A percentile compares a stretch with the other conserved stretches of the same genome.
phyloP scores from a whole-genome alignment of 1,140 invertebrate species.

The Sesamia nonagrioides region DNA sequence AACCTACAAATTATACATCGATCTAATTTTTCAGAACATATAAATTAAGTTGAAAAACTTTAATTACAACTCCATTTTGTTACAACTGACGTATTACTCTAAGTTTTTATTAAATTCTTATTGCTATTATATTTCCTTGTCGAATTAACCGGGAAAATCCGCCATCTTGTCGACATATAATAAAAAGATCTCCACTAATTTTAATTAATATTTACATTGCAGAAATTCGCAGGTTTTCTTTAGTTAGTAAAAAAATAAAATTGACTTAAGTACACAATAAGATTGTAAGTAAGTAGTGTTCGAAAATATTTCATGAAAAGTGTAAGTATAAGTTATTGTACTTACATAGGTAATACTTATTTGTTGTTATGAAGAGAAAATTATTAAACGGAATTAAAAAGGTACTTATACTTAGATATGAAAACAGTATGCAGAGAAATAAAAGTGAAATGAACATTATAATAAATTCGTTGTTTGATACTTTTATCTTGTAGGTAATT shows the following conservation, averaged over 20 bases:
- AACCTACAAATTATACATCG: slow-evolving; percentile 81
- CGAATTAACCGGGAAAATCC: slow-evolving; percentile 19
- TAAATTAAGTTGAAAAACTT: slow-evolving; percentile 80
- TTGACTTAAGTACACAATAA: slow-evolving; percentile 51
- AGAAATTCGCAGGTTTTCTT: slow-evolving; percentile 39
- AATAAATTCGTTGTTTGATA: slow-evolving; percentile 46
- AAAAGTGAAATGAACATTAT: neutral
- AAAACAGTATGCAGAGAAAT: neutral
- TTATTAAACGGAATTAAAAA: neutral
- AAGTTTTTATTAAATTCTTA: slow-evolving; percentile 58
- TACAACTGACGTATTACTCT: slow-evolving; percentile 48
- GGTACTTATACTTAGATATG: neutral
- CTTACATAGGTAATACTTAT: too few species aligned
- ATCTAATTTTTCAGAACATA: slow-evolving; percentile 75
- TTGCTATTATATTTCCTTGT: slow-evolving; percentile 63
- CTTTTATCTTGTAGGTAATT: slow-evolving; percentile 14
- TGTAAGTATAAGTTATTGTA: too few species aligned
- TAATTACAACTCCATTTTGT: slow-evolving; percentile 61
- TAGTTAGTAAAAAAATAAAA: slow-evolving; percentile 33
- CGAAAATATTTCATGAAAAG: neutral
- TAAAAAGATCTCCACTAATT: slow-evolving; percentile 41
- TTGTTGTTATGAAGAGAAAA: neutral
- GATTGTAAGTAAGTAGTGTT: neutral
- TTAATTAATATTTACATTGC: slow-evolving; percentile 46
- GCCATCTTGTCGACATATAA: slow-evolving; percentile 38